A percentile compares a stretch with the other conserved stretches of the same genome.
phyloP scores from a whole-genome alignment of 2,113 vertebrate genomes.

The cat (Felis catus) region DNA sequence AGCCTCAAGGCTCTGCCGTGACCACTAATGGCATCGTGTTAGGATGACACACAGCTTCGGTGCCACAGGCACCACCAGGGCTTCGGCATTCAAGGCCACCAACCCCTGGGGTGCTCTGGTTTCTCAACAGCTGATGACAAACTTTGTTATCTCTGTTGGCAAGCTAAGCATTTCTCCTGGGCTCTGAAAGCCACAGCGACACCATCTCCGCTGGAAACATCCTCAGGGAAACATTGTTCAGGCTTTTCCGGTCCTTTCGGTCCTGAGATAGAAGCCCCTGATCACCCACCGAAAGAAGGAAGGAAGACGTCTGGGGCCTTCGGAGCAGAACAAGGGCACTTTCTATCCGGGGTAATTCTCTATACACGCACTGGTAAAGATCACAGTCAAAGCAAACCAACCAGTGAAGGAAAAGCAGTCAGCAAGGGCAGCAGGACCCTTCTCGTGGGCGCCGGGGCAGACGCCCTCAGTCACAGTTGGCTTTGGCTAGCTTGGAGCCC shows the following conservation, averaged over 20 bases:
- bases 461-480: fast-evolving
- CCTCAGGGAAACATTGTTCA: fast-evolving
- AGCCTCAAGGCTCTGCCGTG: background rate
- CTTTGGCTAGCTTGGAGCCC: background rate
- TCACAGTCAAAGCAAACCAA: background rate
- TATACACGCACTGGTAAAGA: background rate
- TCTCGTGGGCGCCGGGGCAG: background rate
- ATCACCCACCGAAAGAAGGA: background rate
- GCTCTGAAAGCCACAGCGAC: background rate
- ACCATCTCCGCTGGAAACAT: fast-evolving
- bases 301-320: background rate
- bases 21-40: background rate
- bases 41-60: background rate
- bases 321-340: background rate
- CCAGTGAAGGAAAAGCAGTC: background rate
- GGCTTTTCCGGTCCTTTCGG: background rate
- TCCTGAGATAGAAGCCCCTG: background rate
- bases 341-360: background rate
- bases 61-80: background rate
- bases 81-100: background rate
- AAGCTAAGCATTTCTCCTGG: background rate
- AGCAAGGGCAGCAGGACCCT: background rate
- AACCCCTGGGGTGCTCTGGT: background rate
- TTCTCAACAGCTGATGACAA: background rate
- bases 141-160: background rate